Conservation (phyloP, 2,113 vertebrate genomes). For the Sinocyclocheilus rhinocerous region DNA sequence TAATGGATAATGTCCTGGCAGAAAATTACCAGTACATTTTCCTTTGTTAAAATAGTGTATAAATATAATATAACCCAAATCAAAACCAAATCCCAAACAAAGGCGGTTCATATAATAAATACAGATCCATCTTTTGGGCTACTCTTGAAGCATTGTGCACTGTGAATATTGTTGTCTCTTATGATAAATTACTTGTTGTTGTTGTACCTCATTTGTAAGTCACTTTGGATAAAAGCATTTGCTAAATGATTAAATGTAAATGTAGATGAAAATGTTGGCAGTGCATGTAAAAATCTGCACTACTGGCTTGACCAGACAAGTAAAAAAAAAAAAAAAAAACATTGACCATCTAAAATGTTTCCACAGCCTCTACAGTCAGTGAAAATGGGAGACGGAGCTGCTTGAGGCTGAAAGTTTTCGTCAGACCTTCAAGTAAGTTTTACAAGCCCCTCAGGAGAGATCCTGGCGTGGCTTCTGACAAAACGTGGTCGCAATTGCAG, state of each 20-base stretch:
- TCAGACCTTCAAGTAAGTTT: constrained; percentile 94
- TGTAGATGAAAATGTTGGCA: not conserved
- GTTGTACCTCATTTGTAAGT: not conserved
- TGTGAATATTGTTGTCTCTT: not conserved
- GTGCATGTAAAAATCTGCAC: not conserved
- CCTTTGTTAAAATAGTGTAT: no score
- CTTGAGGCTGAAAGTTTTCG: constrained; percentile 95
- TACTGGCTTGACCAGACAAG: not conserved
- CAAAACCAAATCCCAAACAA: not conserved
- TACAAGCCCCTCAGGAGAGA: constrained; percentile 5
- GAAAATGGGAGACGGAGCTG: constrained; percentile 90
- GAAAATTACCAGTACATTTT: no score
- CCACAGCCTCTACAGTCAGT: constrained; percentile 88
- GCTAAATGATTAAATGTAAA: constrained; percentile 36
- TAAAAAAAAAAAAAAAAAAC: not conserved
- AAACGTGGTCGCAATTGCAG: constrained; percentile 18
- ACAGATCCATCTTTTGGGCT: no score
- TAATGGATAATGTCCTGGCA: no score
- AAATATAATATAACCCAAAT: no score
- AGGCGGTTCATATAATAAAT: not conserved
- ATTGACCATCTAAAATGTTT: constrained; percentile 57
- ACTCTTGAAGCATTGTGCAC: not conserved
- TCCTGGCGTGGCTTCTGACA: constrained; percentile 37
- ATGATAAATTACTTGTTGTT: constrained; percentile 25
- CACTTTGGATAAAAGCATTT: not conserved